Evolutionary conservation across 2,797 vertebrate species (phyloP), one percentile per base, ranked within the genome.

Genomic region (Mormyrus proboscirostris): DNA sequence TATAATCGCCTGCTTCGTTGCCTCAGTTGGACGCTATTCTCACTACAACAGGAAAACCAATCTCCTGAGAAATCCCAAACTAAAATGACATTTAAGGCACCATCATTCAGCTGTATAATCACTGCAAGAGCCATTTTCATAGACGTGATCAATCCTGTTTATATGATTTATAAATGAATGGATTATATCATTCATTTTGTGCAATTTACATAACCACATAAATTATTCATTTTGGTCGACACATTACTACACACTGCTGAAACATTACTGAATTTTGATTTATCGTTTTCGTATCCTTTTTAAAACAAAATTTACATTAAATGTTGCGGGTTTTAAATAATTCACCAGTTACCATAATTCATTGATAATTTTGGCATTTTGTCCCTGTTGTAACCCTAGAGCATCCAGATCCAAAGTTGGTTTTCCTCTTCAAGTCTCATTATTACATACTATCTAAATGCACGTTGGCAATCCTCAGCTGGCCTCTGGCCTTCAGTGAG

Each of bases 1-100:
- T 82, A 44, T 47, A 82, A 47, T 47, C 38, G 79, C 25, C 38
- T 83, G 38, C 38, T 83, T 83, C 69, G 29, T 4, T 83, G 79
- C 8, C 79, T 83, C 19, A 49, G 44, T 83, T 76, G 33, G 33
- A 22, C 79, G 3, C 79, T 7, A 9, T 49, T 49, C 41, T 49
- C 79, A 1, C 44, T 83, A 22, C 19, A 49, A 47, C 38, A 19
- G 79, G 79, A 83, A 83, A 83, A 83, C 44, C 79, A 83, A 83
- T 83, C 79, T 83, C 79, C 19, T 49, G 41, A 83, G 79, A 83
- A 83, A 69, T 69, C 62, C 62, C 62, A 69, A 69, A 83, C 79
- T 50, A 83, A 83, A 83, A 47, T 83, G 79, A 83, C 38, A 49
- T 83, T 83, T n/a, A 83, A 41, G 19, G 44, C 79, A 49, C 16